phyloP scores from a whole-genome alignment of 2,113 vertebrate species.

The Neotragus pygmaeus region DNA sequence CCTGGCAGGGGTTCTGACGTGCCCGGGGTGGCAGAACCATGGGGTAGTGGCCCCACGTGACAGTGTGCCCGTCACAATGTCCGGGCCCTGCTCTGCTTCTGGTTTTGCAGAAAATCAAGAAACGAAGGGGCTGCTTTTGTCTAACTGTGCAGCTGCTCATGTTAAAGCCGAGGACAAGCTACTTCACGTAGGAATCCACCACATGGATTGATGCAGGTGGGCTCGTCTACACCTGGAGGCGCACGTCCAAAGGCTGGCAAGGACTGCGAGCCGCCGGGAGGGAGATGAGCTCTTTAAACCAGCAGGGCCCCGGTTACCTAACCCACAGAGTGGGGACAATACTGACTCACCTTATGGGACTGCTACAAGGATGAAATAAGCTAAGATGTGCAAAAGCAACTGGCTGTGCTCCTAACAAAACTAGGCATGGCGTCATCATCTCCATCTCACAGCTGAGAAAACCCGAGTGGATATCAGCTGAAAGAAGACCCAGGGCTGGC shows the following conservation, averaged over 20 bases:
- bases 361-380: neutral
- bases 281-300: neutral
- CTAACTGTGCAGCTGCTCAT: fast-evolving
- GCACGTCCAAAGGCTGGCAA: neutral
- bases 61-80: fast-evolving
- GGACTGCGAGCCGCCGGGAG: neutral
- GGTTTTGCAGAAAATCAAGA: neutral
- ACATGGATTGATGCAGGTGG: fast-evolving
- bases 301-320: neutral
- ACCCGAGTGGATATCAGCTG: neutral
- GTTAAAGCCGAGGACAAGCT: neutral
- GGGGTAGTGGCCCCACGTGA: neutral
- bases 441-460: neutral
- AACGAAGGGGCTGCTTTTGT: neutral
- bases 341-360: neutral
- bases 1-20: fast-evolving
- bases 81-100: neutral
- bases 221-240: neutral
- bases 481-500: neutral
- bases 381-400: neutral
- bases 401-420: neutral
- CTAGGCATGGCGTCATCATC: fast-evolving
- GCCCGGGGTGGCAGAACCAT: neutral
- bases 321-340: neutral
- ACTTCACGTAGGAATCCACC: neutral